Evolutionary conservation across 2,113 vertebrate species (phyloP).

Genomic region (Chauna torquata): DNA sequence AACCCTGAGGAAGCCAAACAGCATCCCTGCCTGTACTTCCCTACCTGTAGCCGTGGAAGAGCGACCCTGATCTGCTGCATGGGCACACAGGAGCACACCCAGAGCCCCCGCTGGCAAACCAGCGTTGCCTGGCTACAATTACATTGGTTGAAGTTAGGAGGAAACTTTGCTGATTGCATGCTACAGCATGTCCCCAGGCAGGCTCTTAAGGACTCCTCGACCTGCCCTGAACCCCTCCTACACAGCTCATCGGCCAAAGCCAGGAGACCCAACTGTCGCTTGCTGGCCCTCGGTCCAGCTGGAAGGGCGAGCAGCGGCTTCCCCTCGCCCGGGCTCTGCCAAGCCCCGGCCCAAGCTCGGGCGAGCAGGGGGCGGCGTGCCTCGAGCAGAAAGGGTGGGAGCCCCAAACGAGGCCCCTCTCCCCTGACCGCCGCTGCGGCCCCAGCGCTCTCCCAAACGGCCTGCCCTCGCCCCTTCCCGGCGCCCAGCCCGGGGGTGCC

Average conservation of each 20-base stretch:
- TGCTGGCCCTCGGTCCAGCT: fast-evolving
- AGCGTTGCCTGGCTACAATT: fast-evolving
- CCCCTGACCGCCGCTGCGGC: no score
- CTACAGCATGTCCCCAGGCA: fast-evolving
- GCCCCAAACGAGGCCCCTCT: neutral
- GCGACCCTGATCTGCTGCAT: fast-evolving
- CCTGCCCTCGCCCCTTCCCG: neutral
- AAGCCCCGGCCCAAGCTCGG: neutral
- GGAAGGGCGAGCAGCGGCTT: fast-evolving
- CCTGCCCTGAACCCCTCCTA: fast-evolving
- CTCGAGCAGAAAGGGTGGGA: neutral
- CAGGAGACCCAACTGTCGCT: fast-evolving
- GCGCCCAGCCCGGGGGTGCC: fast-evolving
- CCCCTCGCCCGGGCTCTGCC: neutral
- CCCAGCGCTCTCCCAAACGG: neutral
- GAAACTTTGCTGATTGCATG: fast-evolving
- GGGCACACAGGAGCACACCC: neutral
- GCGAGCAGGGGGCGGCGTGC: neutral
- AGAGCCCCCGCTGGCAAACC: neutral
- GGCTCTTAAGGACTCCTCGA: no score
- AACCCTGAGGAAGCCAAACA: fast-evolving
- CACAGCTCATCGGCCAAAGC: neutral
- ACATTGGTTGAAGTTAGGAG: fast-evolving
- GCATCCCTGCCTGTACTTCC: neutral
- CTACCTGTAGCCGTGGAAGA: neutral